Percentiles rank a stretch among this genome's conserved stretches.
Conservation (phyloP, 2,797 vertebrate species). For the Cephalopachus bancanus region DNA sequence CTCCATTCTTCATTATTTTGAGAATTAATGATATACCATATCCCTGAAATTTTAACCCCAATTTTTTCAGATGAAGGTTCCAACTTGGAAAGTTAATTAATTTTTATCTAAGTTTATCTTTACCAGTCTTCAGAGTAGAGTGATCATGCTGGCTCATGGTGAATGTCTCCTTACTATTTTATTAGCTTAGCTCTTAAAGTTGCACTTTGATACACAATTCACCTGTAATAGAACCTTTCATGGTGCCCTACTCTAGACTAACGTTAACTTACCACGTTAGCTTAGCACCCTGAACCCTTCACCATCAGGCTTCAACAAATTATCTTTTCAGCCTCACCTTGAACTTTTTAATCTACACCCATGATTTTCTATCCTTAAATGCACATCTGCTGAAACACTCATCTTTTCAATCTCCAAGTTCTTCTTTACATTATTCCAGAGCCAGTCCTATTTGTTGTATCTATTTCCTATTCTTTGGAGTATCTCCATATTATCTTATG, state of each 20-base stretch:
- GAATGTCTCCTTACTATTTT: background rate
- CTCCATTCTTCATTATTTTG: background rate
- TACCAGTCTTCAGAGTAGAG: background rate
- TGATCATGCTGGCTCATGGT: background rate
- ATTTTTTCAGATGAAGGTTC: background rate
- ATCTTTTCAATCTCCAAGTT: background rate
- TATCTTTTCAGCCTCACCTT: background rate
- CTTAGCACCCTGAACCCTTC: background rate
- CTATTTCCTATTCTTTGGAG: background rate
- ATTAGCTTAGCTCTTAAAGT: conserved; percentile 20
- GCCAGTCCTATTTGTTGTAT: background rate
- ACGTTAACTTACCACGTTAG: background rate
- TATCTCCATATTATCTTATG: background rate
- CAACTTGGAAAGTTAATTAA: background rate
- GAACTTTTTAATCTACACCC: background rate
- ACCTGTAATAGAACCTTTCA: background rate
- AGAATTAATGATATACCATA: background rate
- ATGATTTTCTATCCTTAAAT: background rate
- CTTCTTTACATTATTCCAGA: background rate
- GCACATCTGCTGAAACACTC: background rate
- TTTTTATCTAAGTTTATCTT: background rate
- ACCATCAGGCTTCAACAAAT: background rate
- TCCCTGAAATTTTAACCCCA: background rate
- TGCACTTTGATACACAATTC: background rate
- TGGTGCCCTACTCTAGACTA: background rate